Percentiles rank a stretch among this genome's conserved stretches.
Evolutionary conservation across 2,888 invertebrate genomes (phyloP).

Genomic region (Oscheius myriophilus): DNA sequence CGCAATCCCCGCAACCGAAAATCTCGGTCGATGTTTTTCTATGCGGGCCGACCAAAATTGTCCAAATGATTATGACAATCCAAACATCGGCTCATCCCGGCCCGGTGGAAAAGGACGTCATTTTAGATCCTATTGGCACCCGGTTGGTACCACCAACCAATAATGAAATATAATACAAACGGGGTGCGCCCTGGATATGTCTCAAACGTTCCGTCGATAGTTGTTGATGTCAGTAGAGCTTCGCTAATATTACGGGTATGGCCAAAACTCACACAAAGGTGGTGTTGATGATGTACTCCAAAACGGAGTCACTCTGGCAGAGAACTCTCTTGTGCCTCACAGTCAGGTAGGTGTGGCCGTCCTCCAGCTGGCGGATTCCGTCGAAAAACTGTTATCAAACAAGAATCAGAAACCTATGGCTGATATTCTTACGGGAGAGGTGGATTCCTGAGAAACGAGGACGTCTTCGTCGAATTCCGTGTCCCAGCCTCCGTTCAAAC

Average conservation of each 20-base stretch:
- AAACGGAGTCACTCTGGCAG: conserved; percentile 39
- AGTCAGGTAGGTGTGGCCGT: conserved; percentile 49
- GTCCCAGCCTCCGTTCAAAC: conserved; percentile 47
- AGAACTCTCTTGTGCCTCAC: conserved; percentile 49
- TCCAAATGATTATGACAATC: too few species aligned
- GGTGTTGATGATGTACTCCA: conserved; percentile 52
- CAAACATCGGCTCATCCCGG: too few species aligned
- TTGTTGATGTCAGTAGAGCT: too few species aligned
- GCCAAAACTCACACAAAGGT: conserved; percentile 52
- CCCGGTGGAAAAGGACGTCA: too few species aligned
- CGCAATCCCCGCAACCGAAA: too few species aligned
- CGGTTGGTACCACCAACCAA: too few species aligned
- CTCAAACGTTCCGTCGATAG: background rate
- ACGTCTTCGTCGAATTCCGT: conserved; percentile 50
- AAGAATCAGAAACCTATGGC: background rate
- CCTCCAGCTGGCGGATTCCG: conserved; percentile 39
- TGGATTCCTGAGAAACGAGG: conserved; percentile 38
- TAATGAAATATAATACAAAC: too few species aligned
- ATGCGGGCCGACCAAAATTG: too few species aligned
- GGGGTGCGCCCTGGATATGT: background rate
- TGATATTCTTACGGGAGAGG: conserved; percentile 33
- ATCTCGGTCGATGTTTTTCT: too few species aligned
- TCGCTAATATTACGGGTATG: too few species aligned
- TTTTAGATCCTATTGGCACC: too few species aligned
- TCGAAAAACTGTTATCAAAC: conserved; percentile 41